Evolutionary conservation across 2,113 vertebrate species (phyloP).

Genomic region (cattle (Bos taurus)): ARS-UCD2.0 NC_037334.1:39531501-39532000

Average conservation of each 20-base stretch:
- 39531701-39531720: neutral
- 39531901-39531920: fast-evolving
- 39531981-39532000: neutral
- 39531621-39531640: neutral
- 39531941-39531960: no score
- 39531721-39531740: neutral
- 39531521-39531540: neutral
- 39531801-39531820: neutral
- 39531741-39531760: neutral
- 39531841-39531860: fast-evolving
- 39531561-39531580: neutral
- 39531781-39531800: neutral
- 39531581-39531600: neutral
- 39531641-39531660: neutral
- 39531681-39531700: neutral
- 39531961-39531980: neutral
- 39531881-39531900: neutral
- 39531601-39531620: neutral
- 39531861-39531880: neutral
- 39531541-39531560: neutral
- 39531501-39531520: neutral
- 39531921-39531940: fast-evolving
- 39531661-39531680: neutral
- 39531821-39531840: neutral
- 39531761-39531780: neutral